Percentiles rank a stretch among this genome's conserved stretches.
Conservation (phyloP, 2,113 vertebrate genomes). For the Amia ocellicauda region DNA sequence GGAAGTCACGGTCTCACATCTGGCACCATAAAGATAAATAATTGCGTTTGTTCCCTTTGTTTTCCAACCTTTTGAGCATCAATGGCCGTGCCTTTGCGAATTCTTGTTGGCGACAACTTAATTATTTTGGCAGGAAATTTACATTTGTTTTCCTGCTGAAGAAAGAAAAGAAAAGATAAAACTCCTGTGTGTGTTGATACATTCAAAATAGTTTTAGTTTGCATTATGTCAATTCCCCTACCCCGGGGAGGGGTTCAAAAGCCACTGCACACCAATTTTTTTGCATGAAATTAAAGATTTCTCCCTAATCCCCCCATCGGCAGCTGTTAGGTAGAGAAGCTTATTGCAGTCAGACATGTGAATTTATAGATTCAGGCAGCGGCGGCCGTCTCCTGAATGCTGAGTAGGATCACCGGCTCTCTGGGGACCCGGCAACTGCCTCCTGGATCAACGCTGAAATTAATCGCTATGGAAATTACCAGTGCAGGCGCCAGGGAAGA, state of each 20-base stretch:
- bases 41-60: too few relatives aligned
- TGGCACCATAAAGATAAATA: too few relatives aligned
- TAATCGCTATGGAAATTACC: constrained; percentile 24
- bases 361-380: constrained; percentile 22
- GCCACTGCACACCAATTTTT: constrained; percentile 12
- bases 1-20: too few relatives aligned
- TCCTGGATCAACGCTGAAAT: constrained; percentile 21
- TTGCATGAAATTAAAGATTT: constrained; percentile 25
- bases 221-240: background rate
- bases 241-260: constrained; percentile 16
- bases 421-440: constrained; percentile 14
- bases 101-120: too few relatives aligned
- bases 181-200: background rate
- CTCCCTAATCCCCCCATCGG: constrained; percentile 15
- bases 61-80: too few relatives aligned
- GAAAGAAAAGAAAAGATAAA: too few relatives aligned
- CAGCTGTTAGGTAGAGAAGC: constrained; percentile 24
- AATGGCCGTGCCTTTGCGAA: too few relatives aligned
- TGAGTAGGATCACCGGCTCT: constrained; percentile 17
- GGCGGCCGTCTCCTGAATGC: constrained; percentile 21
- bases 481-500: constrained; percentile 12
- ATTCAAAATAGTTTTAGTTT: constrained; percentile 15
- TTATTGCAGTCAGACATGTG: constrained; percentile 22
- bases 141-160: too few relatives aligned
- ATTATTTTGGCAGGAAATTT: too few relatives aligned